Percentiles rank a stretch among this genome's conserved stretches.
Evolutionary conservation across 2,113 vertebrate species (phyloP).

Genomic region (Phoenicopterus ruber): DNA sequence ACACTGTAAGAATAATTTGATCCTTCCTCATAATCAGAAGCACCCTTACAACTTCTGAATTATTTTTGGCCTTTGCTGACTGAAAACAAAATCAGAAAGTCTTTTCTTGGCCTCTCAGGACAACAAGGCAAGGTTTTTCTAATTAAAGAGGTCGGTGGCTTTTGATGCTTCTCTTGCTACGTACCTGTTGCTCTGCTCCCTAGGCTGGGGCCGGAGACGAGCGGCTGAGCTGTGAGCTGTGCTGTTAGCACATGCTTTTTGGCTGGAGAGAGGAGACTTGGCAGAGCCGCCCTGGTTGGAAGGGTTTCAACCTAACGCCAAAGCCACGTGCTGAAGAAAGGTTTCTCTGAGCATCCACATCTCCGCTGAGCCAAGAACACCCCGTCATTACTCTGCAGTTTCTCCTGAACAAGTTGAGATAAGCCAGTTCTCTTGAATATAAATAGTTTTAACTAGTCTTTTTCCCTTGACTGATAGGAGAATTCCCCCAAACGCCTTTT

Average conservation of each 20-base stretch:
- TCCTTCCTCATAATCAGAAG: neutral
- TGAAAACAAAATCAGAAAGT: neutral
- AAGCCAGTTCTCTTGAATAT: neutral
- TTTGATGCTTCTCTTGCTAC: neutral
- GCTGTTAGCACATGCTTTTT: neutral
- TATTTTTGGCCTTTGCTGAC: neutral
- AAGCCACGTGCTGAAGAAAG: neutral
- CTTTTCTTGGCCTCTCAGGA: neutral
- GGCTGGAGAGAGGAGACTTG: neutral
- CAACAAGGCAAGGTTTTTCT: neutral
- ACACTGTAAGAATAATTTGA: neutral
- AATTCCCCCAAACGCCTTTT: neutral
- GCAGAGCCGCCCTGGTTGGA: neutral
- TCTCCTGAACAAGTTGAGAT: neutral
- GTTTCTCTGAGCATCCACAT: neutral
- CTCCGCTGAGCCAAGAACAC: neutral
- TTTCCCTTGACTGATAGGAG: neutral
- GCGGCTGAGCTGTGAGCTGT: neutral
- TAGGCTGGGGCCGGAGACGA: accelerated
- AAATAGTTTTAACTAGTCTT: neutral
- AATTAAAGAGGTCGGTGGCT: neutral
- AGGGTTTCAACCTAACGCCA: neutral
- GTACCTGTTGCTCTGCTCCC: neutral
- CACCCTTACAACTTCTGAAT: neutral
- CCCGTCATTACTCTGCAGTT: neutral